Base-by-base conservation (phyloP, 2,113 vertebrate genomes). In the Toxotes jaculatrix region DNA sequence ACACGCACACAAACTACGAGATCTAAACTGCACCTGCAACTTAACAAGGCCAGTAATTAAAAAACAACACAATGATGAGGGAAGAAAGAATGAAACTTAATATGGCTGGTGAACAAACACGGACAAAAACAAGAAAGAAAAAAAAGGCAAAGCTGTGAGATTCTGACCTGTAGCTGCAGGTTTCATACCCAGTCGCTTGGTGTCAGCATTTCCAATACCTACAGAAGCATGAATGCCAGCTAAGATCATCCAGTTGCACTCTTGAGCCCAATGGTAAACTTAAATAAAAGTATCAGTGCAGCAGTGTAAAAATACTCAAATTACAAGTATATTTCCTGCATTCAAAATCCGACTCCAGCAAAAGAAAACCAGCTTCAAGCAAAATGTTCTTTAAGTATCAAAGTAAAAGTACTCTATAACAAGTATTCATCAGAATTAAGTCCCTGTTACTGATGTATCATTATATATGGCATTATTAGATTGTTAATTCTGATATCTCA, bases 131-230 rank as follows among this genome's bases (percentile, higher is more conserved):
- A n/a, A 9, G 23, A 27, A 7, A 16, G 3, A 43, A 49, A 5
- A 21, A 34, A 16, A 32, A 45, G 11, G 57, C n/a, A n/a, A 8
- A 45, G 40, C 16, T 42, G 5, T 27, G 7, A 36, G 21, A 3
- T 36, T 27, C 10, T 8, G n/a, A 36, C 12, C 21, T 56, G 16
- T 0, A 78, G 9, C 42, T 88, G 78, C 27, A 57, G 12, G 40
- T 77, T 83, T 69, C 4, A 21, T 12, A 10, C 84, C 45, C 61
- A 31, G 69, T 66, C 80, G 77, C 74, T 79, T 75, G 87, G 70
- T 83, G 89, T 85, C 86, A 89, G 66, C 32, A 85, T 87, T 85
- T 66, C 2, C 63, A 71, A 32, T 27, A 31, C 21, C 1, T 45
- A 5, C 12, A 38, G n/a, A 80, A 47, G 2, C 14, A 19, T 40